phyloP scores from a whole-genome alignment of 1,140 invertebrate species.

The Aphidius gifuensis region DNA sequence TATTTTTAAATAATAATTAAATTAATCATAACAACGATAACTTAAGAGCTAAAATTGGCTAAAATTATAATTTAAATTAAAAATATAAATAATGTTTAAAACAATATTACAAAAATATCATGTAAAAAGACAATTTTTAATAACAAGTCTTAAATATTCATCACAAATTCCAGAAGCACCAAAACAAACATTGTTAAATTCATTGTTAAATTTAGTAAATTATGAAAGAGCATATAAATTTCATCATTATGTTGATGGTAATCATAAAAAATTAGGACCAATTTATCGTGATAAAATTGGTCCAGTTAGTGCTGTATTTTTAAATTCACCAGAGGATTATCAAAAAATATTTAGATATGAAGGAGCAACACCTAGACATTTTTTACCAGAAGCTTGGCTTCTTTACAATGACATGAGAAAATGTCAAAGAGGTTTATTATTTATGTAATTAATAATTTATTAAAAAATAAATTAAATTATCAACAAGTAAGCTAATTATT shows the following conservation, averaged over 20 bases:
- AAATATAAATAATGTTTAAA: too few species aligned
- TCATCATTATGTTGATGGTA: conserved; percentile 70
- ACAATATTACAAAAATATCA: too few species aligned
- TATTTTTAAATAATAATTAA: too few species aligned
- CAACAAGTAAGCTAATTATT: not conserved
- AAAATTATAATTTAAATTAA: too few species aligned
- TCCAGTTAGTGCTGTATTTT: conserved; percentile 66
- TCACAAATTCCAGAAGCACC: conserved; percentile 41
- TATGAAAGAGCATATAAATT: conserved; percentile 51
- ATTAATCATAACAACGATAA: too few species aligned
- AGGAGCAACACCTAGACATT: conserved; percentile 74
- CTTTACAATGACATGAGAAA: conserved; percentile 72
- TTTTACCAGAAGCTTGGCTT: conserved; percentile 78
- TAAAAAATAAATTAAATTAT: conserved; percentile 11
- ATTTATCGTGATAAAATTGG: conserved; percentile 72
- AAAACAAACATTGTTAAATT: conserved; percentile 48
- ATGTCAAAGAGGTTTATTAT: conserved; percentile 75
- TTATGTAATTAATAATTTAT: conserved; percentile 64
- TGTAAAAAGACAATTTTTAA: too few species aligned
- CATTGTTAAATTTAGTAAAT: conserved; percentile 40
- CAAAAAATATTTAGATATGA: conserved; percentile 71
- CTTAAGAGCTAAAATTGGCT: too few species aligned
- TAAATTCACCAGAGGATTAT: conserved; percentile 68
- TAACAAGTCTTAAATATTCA: too few species aligned
- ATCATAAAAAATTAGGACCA: conserved; percentile 70